phyloP scores from a whole-genome alignment of 1,140 invertebrate species.

The Calephelis virginiensis region DNA sequence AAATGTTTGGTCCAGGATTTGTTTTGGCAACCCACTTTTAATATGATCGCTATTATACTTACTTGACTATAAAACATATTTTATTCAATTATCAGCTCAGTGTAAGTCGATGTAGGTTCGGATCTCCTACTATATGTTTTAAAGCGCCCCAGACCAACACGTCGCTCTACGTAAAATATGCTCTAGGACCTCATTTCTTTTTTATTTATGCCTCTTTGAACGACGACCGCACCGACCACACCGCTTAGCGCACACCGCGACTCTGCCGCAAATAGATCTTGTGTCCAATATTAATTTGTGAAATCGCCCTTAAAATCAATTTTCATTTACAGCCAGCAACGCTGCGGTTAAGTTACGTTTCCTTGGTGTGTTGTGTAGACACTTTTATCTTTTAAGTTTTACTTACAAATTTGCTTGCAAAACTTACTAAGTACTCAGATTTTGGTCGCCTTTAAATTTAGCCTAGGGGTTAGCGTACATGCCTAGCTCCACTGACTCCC shows the following conservation, averaged over 20 bases:
- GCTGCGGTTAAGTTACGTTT: constrained; percentile 26
- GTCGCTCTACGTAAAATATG: constrained; percentile 21
- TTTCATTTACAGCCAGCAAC: constrained; percentile 36
- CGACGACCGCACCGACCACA: constrained; percentile 48
- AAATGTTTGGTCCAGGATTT: too few relatives aligned
- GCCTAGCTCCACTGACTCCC: too few relatives aligned
- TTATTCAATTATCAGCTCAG: too few relatives aligned
- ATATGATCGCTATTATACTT: too few relatives aligned
- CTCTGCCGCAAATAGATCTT: constrained; percentile 36
- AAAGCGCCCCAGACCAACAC: neutral
- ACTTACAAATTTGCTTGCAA: neutral
- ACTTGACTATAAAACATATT: too few relatives aligned
- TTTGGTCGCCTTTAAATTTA: too few relatives aligned
- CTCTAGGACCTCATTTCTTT: constrained; percentile 26
- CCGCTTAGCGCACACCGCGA: constrained; percentile 55
- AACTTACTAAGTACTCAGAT: too few relatives aligned
- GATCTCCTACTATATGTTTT: too few relatives aligned
- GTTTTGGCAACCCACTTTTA: too few relatives aligned
- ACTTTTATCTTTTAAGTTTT: neutral
- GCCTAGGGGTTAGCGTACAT: too few relatives aligned
- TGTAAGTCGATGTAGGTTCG: too few relatives aligned
- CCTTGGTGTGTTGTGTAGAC: neutral
- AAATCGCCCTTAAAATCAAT: constrained; percentile 50
- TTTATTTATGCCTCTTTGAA: constrained; percentile 58
- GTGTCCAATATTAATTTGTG: constrained; percentile 31